Evolutionary conservation across 64 coral and sea anemone genomes (phyloP), one percentile per base, ranked within the genome.

Genomic region (Pocillopora damicornis): DNA sequence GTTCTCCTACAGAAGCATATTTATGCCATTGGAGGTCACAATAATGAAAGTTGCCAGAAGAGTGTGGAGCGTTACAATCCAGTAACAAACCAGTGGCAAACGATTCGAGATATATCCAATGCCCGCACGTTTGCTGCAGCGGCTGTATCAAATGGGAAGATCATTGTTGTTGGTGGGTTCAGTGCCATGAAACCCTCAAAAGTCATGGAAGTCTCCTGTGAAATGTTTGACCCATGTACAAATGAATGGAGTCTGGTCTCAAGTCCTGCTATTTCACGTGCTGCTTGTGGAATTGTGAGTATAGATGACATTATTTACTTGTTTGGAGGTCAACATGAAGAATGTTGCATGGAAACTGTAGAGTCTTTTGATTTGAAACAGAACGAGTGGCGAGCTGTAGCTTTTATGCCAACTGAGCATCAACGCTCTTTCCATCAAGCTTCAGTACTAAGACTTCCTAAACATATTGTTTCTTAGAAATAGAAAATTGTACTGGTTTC

Each of bases 281-380:
- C 73, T 25, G 86, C 86, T 13, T 87, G 86, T 59, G 86, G 58
- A 2, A 34, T 76, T 25, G 86, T 75, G 9, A 38, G 74, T 17
- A 68, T 87, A 9, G 86, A 87, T 57, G 86, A 76, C 35, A 57
- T 37, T 58, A 37, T 87, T 76, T 87, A 59, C 73, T 35, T 87
- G 9, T 87, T 87, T 63, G 86, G 86, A n/a, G 86, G 86, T 0
- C 18, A 51, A 60, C 18, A 59, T 60, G 73, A 38, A 16, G 86
- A 71, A 71, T 5, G n/a, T 11, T 30, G 6, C 11, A 9, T 71
- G 67, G n/a, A 23, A n/a, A 71, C 67, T 71, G 67, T 71, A 0
- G n/a, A 30, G 67, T 9, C 20, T 71, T 71, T 71, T 71, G n/a
- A 71, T 26, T 7, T 71, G 25, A 20, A 71, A 12, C 67, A 11